A percentile compares a stretch with the other conserved stretches of the same genome.
phyloP scores from a whole-genome alignment of 2,113 vertebrate species.

The Poeciliopsis prolifica region DNA sequence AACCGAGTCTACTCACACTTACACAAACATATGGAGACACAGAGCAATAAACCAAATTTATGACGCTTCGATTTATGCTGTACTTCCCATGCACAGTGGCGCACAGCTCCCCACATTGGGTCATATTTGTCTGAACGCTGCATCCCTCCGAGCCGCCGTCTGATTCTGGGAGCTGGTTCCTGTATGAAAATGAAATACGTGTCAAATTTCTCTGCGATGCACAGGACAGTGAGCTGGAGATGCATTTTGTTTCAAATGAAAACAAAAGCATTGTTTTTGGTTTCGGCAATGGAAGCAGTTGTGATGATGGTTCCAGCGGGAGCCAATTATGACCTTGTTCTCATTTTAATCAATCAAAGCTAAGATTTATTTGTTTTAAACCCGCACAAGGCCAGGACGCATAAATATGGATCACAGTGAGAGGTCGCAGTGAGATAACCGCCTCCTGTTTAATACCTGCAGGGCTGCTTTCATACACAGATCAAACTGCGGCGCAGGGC shows the following conservation, averaged over 20 bases:
- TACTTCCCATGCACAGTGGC: slow-evolving; percentile 34
- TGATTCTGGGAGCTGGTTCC: slow-evolving; percentile 22
- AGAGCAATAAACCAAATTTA: slow-evolving; percentile 64
- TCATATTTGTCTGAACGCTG: slow-evolving; percentile 35
- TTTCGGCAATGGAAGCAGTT: neutral
- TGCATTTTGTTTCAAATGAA: slow-evolving; percentile 11
- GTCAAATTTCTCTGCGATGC: slow-evolving; percentile 32
- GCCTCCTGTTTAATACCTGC: slow-evolving; percentile 18
- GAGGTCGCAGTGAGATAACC: slow-evolving; percentile 13
- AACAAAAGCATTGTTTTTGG: neutral
- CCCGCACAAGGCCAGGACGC: neutral
- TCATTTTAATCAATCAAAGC: slow-evolving; percentile 32
- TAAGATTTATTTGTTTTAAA: neutral
- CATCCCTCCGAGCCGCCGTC: slow-evolving; percentile 17
- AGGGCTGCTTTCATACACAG: slow-evolving; percentile 3
- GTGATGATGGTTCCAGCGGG: slow-evolving; percentile 20
- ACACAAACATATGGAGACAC: slow-evolving; percentile 53
- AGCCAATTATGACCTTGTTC: slow-evolving; percentile 24
- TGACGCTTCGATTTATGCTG: slow-evolving; percentile 27
- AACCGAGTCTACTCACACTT: slow-evolving; percentile 42
- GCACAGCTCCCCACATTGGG: slow-evolving; percentile 35
- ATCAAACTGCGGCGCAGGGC: slow-evolving; percentile 31
- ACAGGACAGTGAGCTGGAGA: slow-evolving; percentile 3
- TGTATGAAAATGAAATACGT: slow-evolving; percentile 40
- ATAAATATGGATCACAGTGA: neutral